These are phyloP conservation scores for Helicoverpa assulta DNA, from an alignment of 2,888 invertebrate genomes.

Conservation along the genomic window DNA sequence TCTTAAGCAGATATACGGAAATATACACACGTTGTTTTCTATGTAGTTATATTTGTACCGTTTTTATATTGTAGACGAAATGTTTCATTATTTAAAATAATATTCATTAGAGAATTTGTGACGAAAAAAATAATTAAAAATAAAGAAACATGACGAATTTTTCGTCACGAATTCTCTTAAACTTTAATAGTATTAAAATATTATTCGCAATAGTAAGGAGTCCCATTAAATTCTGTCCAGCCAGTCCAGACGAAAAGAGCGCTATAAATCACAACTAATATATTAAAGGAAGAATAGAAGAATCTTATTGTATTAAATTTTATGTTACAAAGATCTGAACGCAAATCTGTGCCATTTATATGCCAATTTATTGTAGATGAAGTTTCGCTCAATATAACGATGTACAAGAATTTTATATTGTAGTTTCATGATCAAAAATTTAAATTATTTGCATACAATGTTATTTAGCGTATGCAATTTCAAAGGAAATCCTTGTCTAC, in stretches of 20 bases:
- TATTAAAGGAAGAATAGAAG: slow-evolving; percentile 1
- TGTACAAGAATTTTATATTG: too few relatives aligned
- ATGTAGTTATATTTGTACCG: slow-evolving; percentile 61
- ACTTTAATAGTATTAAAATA: slow-evolving; percentile 10
- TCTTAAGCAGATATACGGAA: slow-evolving; percentile 55
- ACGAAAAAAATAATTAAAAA: not conserved
- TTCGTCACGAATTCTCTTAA: slow-evolving; percentile 6
- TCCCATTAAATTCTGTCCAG: slow-evolving; percentile 59
- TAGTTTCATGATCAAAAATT: too few relatives aligned
- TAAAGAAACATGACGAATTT: not conserved
- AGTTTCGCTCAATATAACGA: slow-evolving; percentile 23
- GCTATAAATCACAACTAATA: slow-evolving; percentile 14
- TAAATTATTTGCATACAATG: too few relatives aligned
- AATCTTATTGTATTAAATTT: slow-evolving; percentile 3
- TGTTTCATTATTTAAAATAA: slow-evolving; percentile 21
- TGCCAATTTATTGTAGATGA: slow-evolving; percentile 43
- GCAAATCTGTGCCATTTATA: slow-evolving; percentile 56
- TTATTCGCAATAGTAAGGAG: slow-evolving; percentile 23
- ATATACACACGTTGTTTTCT: slow-evolving; percentile 63
- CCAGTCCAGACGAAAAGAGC: slow-evolving; percentile 38
- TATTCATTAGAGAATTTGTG: not conserved
- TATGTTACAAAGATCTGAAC: slow-evolving; percentile 16
- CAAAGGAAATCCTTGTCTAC: too few relatives aligned
- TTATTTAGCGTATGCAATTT: too few relatives aligned
- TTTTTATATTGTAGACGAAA: slow-evolving; percentile 59